Conservation (phyloP, 2,113 vertebrate species). For the Orthochromis indermauri region DNA sequence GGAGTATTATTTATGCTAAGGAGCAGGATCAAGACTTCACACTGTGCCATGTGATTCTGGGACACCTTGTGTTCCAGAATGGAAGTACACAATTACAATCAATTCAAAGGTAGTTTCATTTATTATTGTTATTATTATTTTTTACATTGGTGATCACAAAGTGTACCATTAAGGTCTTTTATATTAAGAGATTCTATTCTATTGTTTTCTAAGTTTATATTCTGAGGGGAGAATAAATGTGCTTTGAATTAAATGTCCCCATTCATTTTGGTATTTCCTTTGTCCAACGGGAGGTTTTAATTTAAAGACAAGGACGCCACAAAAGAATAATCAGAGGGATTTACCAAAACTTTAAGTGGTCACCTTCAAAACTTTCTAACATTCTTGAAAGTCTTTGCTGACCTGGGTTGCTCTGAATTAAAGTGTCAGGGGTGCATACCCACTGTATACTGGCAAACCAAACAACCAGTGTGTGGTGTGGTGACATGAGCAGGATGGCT, state of each 20-base stretch:
- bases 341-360: background rate
- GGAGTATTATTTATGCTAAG: background rate
- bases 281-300: background rate
- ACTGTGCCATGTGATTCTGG: background rate
- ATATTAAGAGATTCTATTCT: background rate
- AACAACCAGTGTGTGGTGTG: background rate
- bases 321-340: background rate
- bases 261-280: background rate
- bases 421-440: background rate
- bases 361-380: background rate
- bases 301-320: background rate
- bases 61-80: conserved; percentile 32
- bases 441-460: background rate
- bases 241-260: background rate
- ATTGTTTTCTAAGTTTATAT: background rate
- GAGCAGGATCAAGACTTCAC: background rate
- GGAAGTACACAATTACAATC: background rate
- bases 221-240: background rate
- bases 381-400: background rate
- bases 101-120: background rate
- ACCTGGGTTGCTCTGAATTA: background rate
- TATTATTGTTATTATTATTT: background rate
- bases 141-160: background rate
- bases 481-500: background rate
- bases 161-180: fast-evolving